Base-by-base conservation (phyloP, 2,888 invertebrate species). In the Ashinkailepas kermadecensis region DNA sequence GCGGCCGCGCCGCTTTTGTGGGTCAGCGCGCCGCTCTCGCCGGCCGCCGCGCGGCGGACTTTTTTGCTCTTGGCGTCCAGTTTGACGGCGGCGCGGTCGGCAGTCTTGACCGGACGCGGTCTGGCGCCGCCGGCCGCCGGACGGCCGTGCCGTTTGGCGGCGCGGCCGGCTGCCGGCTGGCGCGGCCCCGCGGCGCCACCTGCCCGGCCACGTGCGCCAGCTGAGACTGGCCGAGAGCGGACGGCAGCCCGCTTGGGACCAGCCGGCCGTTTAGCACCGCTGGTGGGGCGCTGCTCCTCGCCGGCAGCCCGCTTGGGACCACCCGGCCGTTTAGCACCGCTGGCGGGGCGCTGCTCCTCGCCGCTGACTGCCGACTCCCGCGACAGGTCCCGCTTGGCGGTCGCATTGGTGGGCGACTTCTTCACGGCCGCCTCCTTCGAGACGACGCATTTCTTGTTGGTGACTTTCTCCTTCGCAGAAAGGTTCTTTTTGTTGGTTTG, bases 401-500 rank as follows among this genome's bases (percentile, higher is more conserved):
- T 39, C 74, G 54, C 54, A 11, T 56, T 56, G 10, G 56, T 12
- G 21, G 70, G 10, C 74, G 74, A 23, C 74, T 74, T 74, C 21
- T 56, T 74, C 18, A 23, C 56, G 59, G 59, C 15, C 59, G 12
- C 59, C 59, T 54, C 58, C 21, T 74, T 74, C 8, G 78, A 78
- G 6, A 57, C 74, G 21, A 54, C 12, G 7, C 21, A n/a, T n/a
- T 80, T 81, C 54, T 65, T 81, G 11, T 39, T 18, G 39, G 21
- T 54, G 15, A 39, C 3, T 23, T 62, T 64, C 65, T 80, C 80
- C 54, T 81, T 59, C 11, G 57, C 21, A 62, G 39, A 62, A 21
- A 25, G 65, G 11, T 64, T 25, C 56, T 78, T 80, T 25, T 79
- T 70, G 67, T 58, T 82, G 80, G 39, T 81, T 82, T 80, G 59